These are phyloP conservation scores for Trinorchestia longiramus DNA, from an alignment of 1,140 invertebrate species.

Conservation along the genomic window DNA sequence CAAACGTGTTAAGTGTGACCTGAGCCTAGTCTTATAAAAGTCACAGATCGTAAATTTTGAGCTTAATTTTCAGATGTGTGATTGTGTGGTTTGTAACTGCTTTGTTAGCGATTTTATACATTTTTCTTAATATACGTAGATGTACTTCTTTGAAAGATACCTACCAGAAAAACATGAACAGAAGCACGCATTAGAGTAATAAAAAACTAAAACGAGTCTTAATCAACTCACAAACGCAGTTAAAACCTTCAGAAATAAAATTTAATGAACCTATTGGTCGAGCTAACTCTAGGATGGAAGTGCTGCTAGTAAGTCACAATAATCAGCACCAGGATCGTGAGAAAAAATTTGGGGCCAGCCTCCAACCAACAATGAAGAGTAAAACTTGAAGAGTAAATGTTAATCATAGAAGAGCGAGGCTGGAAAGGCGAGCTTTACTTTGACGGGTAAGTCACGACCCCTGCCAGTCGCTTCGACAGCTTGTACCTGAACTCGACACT, in stretches of 20 bases:
- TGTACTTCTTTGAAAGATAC: too few species aligned
- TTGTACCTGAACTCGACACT: neutral
- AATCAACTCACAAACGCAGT: neutral
- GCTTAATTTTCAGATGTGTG: too few species aligned
- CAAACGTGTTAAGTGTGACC: too few species aligned
- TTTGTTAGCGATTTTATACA: too few species aligned
- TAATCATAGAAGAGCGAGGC: neutral
- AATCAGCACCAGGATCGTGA: neutral
- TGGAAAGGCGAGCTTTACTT: neutral
- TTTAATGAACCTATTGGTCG: neutral
- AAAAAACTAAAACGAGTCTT: neutral
- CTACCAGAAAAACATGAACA: too few species aligned
- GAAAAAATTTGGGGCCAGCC: slow-evolving; percentile 16
- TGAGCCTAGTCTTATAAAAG: too few species aligned
- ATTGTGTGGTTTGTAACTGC: too few species aligned
- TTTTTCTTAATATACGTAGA: too few species aligned
- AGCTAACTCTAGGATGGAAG: neutral
- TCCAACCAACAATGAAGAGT: neutral
- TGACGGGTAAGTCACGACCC: slow-evolving; percentile 43
- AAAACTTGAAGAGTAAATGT: neutral
- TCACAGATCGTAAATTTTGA: too few species aligned
- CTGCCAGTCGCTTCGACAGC: neutral
- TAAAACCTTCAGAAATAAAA: neutral
- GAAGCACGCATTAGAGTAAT: neutral
- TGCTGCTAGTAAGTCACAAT: slow-evolving; percentile 16